Evolutionary conservation across 1,140 invertebrate species (phyloP).

Genomic region (Tetragonula clypearis): DNA sequence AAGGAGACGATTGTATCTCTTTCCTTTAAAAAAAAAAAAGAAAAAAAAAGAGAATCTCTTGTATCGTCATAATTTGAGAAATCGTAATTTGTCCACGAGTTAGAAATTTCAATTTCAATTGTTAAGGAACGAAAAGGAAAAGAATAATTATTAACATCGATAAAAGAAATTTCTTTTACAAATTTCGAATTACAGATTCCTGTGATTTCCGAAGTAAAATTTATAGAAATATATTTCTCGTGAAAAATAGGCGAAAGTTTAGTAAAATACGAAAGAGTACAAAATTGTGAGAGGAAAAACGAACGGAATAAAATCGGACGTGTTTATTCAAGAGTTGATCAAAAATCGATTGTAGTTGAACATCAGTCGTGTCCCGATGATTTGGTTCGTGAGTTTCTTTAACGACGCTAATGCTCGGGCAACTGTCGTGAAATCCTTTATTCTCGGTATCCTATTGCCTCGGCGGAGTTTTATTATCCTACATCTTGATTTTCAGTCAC

Average conservation of each 20-base stretch:
- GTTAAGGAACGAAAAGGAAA: background rate
- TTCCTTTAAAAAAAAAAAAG: no score
- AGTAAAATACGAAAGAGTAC: background rate
- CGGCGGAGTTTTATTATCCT: slow-evolving; percentile 31
- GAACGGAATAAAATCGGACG: background rate
- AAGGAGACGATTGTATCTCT: no score
- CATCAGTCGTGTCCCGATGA: background rate
- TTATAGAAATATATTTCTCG: background rate
- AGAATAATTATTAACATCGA: background rate
- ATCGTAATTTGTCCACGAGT: background rate
- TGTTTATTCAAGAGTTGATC: no score
- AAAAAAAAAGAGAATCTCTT: no score
- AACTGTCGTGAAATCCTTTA: slow-evolving; percentile 12
- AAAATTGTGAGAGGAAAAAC: background rate
- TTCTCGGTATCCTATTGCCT: slow-evolving; percentile 11
- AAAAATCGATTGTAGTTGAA: background rate
- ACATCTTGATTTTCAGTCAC: slow-evolving; percentile 42
- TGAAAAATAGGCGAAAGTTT: background rate
- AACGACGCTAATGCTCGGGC: background rate
- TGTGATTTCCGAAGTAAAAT: no score
- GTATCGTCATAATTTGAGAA: no score
- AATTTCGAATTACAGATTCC: background rate
- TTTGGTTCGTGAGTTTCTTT: background rate
- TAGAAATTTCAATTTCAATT: background rate
- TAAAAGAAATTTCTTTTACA: background rate